Evolutionary conservation across 1,140 invertebrate species (phyloP), one percentile per base, ranked within the genome.

Genomic region (Drosophila nikananu): DNA sequence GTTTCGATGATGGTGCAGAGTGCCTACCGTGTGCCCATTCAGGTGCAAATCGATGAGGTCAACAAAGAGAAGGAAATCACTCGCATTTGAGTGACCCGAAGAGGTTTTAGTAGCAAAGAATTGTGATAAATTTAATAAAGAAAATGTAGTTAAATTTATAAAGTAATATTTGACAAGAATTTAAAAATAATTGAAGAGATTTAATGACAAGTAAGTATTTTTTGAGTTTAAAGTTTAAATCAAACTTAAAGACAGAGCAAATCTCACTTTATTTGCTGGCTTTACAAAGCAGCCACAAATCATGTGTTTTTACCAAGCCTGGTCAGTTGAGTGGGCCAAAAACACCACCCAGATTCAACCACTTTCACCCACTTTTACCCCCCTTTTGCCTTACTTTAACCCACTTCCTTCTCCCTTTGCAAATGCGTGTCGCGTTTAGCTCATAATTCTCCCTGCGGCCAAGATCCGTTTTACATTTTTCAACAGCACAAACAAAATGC

Each of bases 91-190:
- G 35, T 35, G 41, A 8, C 5, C 7, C 23, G 15, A n/a, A 1
- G 10, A 27, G 48, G 30, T 52, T 51, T 64, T 67, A 54, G 52
- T 86, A 80, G 58, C 61, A 71, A 90, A 77, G 55, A 60, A 89
- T 86, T 90, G 86, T 90, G 86, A 90, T 90, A 86, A 86, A 73
- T 86, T 76, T 72, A 81, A 86, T 90, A 86, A 86, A 89, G 61
- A 55, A 55, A 80, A 65, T 46, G 5, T 73, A 73, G 64, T 23
- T 65, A 48, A 80, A 37, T 73, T 48, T 72, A 60, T 48, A 37
- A 51, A 44, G 13, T 9, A 57, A 39, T 17, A 5, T 2, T 1
- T 37, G 10, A 23, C 1, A 12, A 10, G 27, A n/a, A 52, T 30
- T 62, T 61, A 30, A 57, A 52, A 13, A 41, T 5, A 37, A 8